Evolutionary conservation across 1,140 invertebrate genomes (phyloP).

Genomic region (Drosophila paulistorum): DNA sequence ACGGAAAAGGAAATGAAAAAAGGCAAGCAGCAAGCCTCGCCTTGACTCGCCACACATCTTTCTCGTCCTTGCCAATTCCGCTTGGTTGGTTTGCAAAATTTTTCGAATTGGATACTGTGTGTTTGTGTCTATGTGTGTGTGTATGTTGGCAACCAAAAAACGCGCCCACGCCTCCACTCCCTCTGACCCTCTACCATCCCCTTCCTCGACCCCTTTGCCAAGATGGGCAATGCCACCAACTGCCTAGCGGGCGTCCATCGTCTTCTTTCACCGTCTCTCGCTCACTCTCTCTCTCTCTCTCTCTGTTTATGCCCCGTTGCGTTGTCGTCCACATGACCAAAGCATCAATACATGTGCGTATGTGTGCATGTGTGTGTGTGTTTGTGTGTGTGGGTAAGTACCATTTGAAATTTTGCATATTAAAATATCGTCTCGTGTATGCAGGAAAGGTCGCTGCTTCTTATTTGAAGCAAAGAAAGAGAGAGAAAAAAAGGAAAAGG

Average conservation of each 20-base stretch:
- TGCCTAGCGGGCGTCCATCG: conserved; percentile 45
- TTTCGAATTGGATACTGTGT: conserved; percentile 75
- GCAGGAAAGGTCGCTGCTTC: conserved; percentile 68
- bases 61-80: conserved; percentile 63
- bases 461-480: conserved; percentile 48
- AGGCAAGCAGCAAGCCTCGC: conserved; percentile 42
- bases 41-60: neutral
- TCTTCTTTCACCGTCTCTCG: conserved; percentile 3
- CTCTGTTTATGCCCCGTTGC: conserved; percentile 22
- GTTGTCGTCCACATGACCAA: conserved; percentile 65
- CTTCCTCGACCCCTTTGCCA: neutral
- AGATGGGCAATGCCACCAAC: conserved; percentile 47
- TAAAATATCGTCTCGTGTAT: conserved; percentile 78
- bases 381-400: conserved; percentile 32
- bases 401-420: conserved; percentile 80
- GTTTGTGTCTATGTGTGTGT: conserved; percentile 23
- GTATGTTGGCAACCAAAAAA: conserved; percentile 56
- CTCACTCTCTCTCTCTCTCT: neutral
- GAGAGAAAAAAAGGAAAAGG: conserved; percentile 28
- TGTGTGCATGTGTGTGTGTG: conserved; percentile 23
- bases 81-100: conserved; percentile 75
- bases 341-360: conserved; percentile 45
- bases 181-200: neutral
- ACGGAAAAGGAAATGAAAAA: conserved; percentile 79
- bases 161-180: conserved; percentile 21